These are phyloP conservation scores for Crematogaster levior DNA, from an alignment of 2,888 invertebrate genomes.

Conservation along the genomic window DNA sequence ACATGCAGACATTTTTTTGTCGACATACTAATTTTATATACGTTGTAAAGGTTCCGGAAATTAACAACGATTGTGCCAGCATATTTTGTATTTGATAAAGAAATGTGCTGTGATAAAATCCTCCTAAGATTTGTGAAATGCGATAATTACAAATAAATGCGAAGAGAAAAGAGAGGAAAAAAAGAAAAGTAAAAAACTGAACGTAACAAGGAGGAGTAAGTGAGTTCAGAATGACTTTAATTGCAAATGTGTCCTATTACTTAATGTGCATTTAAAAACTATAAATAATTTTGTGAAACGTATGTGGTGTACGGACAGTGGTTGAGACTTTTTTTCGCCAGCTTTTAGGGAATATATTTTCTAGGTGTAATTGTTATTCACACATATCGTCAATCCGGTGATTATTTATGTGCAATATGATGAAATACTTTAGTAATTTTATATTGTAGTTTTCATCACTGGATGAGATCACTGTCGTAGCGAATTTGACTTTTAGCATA, in stretches of 20 bases:
- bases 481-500: neutral
- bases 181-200: constrained; percentile 25
- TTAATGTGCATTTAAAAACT: constrained; percentile 76
- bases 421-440: constrained; percentile 6
- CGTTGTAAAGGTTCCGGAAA: constrained; percentile 14
- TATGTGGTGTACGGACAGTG: neutral
- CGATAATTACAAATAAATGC: neutral
- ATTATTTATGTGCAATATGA: constrained; percentile 29
- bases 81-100: constrained; percentile 52
- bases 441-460: neutral
- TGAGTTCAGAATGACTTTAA: constrained; percentile 44
- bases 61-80: constrained; percentile 54
- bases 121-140: constrained; percentile 38
- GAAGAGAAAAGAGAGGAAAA: neutral
- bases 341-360: constrained; percentile 24
- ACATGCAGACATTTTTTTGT: constrained; percentile 20
- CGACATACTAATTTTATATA: constrained; percentile 8
- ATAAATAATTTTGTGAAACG: constrained; percentile 31
- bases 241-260: constrained; percentile 67
- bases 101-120: constrained; percentile 61
- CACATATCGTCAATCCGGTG: neutral
- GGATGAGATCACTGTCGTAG: neutral
- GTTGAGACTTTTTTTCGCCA: constrained; percentile 5
- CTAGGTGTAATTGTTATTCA: neutral
- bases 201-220: constrained; percentile 25